Conservation (phyloP, 2,113 vertebrate species). For the Microcebus griseorufus region DNA sequence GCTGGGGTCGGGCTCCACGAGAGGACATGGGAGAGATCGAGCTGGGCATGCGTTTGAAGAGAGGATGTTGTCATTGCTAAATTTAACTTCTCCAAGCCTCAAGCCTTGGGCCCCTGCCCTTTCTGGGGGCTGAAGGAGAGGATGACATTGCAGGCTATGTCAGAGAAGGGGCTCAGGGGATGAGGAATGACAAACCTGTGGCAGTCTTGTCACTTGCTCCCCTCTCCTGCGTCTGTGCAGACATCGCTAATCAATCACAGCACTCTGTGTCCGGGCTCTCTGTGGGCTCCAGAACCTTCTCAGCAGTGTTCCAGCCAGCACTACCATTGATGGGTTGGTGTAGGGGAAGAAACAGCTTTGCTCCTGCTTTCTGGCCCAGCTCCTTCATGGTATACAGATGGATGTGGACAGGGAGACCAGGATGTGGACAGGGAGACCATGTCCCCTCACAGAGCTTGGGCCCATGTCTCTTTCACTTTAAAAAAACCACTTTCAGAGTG, state of each 20-base stretch:
- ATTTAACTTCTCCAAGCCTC: slow-evolving; percentile 59
- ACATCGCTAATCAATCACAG: neutral
- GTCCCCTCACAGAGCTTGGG: neutral
- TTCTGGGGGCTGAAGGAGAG: neutral
- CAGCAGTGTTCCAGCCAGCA: neutral
- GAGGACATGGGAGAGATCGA: slow-evolving; percentile 42
- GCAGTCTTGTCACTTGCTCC: neutral
- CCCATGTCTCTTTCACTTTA: neutral
- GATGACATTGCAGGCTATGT: neutral
- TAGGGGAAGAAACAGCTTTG: neutral
- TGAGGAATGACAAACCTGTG: neutral
- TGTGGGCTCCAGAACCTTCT: neutral
- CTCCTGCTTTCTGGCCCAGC: neutral
- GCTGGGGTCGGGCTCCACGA: slow-evolving; percentile 61
- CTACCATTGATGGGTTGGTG: neutral
- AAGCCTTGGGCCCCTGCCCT: neutral
- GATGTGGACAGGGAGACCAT: neutral
- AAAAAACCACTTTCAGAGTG: neutral
- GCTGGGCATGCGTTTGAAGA: slow-evolving; percentile 51
- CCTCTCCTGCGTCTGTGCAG: neutral
- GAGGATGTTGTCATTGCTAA: slow-evolving; percentile 63
- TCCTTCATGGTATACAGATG: neutral
- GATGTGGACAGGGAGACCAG: neutral
- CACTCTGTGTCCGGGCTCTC: neutral
- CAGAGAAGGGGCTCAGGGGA: neutral